Conservation (phyloP, 2,888 invertebrate species). For the Leptinotarsa tumamoca region DNA sequence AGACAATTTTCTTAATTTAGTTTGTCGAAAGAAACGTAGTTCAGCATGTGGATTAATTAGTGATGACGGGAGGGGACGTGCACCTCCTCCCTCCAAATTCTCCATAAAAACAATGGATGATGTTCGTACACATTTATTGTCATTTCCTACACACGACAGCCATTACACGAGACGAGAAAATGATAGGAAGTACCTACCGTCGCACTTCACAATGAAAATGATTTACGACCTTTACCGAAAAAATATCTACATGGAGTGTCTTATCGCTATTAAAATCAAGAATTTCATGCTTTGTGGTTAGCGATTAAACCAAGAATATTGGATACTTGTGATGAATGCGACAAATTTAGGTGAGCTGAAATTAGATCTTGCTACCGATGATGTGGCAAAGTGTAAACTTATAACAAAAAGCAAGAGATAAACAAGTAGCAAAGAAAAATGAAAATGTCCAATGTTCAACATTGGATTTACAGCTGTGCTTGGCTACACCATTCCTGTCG, state of each 20-base stretch:
- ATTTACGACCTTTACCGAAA: neutral
- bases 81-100: conserved; percentile 1
- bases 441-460: too few species aligned
- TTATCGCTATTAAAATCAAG: conserved; percentile 3
- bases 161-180: conserved; percentile 8
- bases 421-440: neutral
- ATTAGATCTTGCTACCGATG: conserved; percentile 6
- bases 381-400: conserved; percentile 11
- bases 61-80: conserved; percentile 13
- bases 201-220: neutral
- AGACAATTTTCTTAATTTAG: neutral
- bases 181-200: conserved; percentile 3
- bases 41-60: neutral
- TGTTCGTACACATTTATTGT: conserved; percentile 11
- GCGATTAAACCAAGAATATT: neutral
- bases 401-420: conserved; percentile 7
- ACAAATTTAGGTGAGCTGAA: neutral
- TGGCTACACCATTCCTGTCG: conserved; percentile 1
- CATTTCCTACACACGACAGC: neutral
- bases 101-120: conserved; percentile 7
- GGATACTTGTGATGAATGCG: conserved; percentile 5
- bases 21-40: neutral
- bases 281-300: conserved; percentile 1
- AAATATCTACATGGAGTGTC: neutral
- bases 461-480: too few species aligned